Base-by-base conservation (phyloP, 2,797 vertebrate genomes). In the Pyrrhura leucotis region DNA sequence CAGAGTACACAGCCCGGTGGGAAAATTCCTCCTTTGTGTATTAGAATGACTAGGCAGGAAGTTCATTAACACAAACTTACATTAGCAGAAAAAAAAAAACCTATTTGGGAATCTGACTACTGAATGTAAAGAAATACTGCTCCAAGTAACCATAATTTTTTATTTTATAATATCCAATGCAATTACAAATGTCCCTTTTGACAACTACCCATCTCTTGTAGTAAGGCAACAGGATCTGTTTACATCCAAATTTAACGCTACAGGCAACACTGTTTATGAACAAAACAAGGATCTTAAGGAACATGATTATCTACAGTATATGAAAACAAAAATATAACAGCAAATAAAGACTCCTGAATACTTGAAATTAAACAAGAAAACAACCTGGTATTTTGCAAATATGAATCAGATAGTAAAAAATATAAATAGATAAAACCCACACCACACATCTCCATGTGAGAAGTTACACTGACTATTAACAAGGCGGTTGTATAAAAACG, bases 21-120 rank as follows among this genome's bases (percentile, higher is more conserved):
- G 92, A 90, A 96, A 86, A 86, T 77, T 90, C 80, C 83, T 90
- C 35, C 51, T 81, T 1, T 2, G 68, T 67, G 48, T 31, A 66
- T 62, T 56, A 66, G 53, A 89, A 51, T n/a, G 71, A 77, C 50
- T 53, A 72, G 90, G 79, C 82, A 86, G 89, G 90, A 95, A 90
- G 96, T 77, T 95, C 94, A 96, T 85, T 81, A 93, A 72, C 68
- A 89, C 94, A 95, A 81, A 87, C 56, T 40, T 39, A 61, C 26
- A 50, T 2, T 16, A 95, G n/a, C 48, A 90, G 40, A 72, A 37
- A 48, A 25, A 54, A 61, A 45, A 45, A 66, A 47, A 50, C 0
- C 1, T 19, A 51, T 51, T 47, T 51, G 39, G 40, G 88, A 95
- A 79, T 58, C 44, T 5, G 3, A 37, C 44, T 44, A 39, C 51